phyloP scores from a whole-genome alignment of 2,113 vertebrate species.

The Ariopsis seemanni region DNA sequence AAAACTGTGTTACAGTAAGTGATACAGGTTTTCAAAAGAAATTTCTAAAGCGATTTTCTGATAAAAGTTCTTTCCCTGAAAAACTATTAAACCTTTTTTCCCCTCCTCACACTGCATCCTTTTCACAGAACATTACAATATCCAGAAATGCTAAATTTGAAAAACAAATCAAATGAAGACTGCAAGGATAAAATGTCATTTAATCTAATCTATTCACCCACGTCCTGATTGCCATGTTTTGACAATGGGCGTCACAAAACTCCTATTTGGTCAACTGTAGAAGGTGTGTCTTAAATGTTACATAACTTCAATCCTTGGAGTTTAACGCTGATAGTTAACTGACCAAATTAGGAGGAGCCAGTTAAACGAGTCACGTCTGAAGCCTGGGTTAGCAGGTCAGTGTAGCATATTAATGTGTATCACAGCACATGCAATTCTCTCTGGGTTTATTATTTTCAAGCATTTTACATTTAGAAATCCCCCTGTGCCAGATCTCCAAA shows the following conservation, averaged over 20 bases:
- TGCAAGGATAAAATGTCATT: not conserved
- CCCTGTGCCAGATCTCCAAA: not conserved
- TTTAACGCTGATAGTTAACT: conserved; percentile 65
- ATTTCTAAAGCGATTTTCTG: not conserved
- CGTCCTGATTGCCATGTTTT: not conserved
- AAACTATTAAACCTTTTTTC: not conserved
- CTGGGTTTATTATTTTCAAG: not conserved
- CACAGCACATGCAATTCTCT: too few relatives aligned
- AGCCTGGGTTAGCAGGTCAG: not conserved
- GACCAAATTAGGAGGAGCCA: conserved; percentile 57
- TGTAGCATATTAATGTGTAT: not conserved
- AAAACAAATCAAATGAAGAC: not conserved
- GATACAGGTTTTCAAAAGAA: not conserved
- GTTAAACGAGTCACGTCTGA: conserved; percentile 17
- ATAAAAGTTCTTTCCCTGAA: not conserved
- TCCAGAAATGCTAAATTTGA: not conserved
- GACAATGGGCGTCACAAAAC: not conserved
- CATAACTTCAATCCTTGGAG: conserved; percentile 57
- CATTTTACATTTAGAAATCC: not conserved
- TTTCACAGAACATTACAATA: not conserved
- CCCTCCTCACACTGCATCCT: not conserved
- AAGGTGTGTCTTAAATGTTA: conserved; percentile 54
- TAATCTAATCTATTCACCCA: not conserved
- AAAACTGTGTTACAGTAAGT: not conserved
- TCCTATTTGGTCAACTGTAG: conserved; percentile 39